Evolutionary conservation across 2,113 vertebrate genomes (phyloP), one percentile per base, ranked within the genome.

Genomic region (Corythornis cristatus): DNA sequence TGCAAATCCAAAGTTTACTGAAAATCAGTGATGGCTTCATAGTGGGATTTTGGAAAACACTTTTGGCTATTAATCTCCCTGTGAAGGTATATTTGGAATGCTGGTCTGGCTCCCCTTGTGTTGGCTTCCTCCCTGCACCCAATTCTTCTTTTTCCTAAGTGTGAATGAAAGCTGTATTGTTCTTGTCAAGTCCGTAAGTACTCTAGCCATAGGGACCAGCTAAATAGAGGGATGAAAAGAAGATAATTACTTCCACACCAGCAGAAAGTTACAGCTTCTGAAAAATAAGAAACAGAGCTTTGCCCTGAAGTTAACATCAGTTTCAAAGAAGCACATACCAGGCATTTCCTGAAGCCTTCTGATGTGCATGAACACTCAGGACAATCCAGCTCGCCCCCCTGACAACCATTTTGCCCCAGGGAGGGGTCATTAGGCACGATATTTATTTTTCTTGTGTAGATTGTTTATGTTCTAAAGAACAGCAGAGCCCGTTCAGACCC

Each of bases 281-380:
- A 33, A 83, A 65, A 75, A 45, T 11, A 82, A 53, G 50, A 72
- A 37, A 73, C 7, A 66, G 23, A 45, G 29, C 48, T 26, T 62
- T 35, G 7, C 18, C 57, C 18, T 64, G 11, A 31, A 68, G 9
- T 35, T 66, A 74, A 37, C 40, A 73, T 50, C 35, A 42, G 11
- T 72, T 89, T 42, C 43, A 92, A n/a, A 46, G 72, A 78, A 45
- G 15, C 28, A n/a, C 18, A 9, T 11, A 35, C 20, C 31, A 45
- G 35, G n/a, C 54, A 37, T 72, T 79, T 76, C 23, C 66, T 84
- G 48, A 71, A 72, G 46, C 45, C 33, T 84, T 71, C 28, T 67
- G 43, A 58, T 20, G 51, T 9, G n/a, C 70, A 29, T 11, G 15
- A 37, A 51, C 40, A 53, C 14, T 53, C 29, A 3, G 0, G 1